Evolutionary conservation across 2,888 invertebrate genomes (phyloP), one percentile per base, ranked within the genome.

Genomic region (Trachelus troglodyta): DNA sequence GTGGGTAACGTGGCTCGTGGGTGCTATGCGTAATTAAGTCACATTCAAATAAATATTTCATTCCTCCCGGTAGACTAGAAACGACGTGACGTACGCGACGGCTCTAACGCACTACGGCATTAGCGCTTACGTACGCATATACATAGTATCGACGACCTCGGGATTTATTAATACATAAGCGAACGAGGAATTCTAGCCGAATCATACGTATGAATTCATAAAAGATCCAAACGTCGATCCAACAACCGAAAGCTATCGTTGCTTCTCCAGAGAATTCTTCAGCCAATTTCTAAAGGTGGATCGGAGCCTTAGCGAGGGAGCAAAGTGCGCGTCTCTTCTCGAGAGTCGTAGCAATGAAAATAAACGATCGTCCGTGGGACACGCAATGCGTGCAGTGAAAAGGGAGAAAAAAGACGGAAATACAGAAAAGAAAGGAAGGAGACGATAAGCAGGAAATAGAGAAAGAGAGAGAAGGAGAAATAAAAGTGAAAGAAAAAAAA

Each of bases 31-130:
- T 84, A 84, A 85, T 86, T 84, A 81, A 80, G 77, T 69, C 69
- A 76, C 78, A 81, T 83, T 80, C 78, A 80, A 82, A 83, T 86
- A 83, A 85, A 84, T 86, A 85, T 84, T 87, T 84, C 82, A 84
- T 80, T 74, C 77, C 76, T 33, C 73, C 37, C 73, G 75, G 35
- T 69, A 76, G 73, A 73, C 68, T 76, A 69, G 69, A 74, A 33
- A n/a, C 23, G 75, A 30, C 69, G 69, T 11, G 71, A 31, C 31
- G 34, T 34, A 71, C 71, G 11, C 71, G 69, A 6, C 40, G 40
- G 2, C 23, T 23, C 56, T 23, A 23, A 56, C 23, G 56, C 56
- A 56, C 23, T 9, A 23, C 56, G 23, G 15, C 23, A 9, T 56
- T 56, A 56, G 56, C 56, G 15, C 9, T 23, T 23, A 9, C 23